These are phyloP conservation scores for Thera britannica DNA, from an alignment of 2,888 invertebrate species.

Conservation along the genomic window DNA sequence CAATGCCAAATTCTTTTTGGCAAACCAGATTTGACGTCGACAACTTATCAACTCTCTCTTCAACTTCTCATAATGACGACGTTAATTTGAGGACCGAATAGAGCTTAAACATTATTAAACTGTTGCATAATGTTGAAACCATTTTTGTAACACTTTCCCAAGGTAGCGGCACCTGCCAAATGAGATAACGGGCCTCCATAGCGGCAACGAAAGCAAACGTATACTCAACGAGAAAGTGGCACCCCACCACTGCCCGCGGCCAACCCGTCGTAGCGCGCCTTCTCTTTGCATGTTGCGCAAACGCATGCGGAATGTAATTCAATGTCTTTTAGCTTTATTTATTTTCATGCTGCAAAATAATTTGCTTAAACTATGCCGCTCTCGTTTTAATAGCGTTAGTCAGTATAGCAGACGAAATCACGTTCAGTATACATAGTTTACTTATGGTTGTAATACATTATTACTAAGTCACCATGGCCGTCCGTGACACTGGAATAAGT, in stretches of 20 bases:
- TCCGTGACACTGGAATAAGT: constrained; percentile 47
- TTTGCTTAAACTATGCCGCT: constrained; percentile 26
- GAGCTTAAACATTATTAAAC: constrained; percentile 36
- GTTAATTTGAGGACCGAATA: constrained; percentile 4
- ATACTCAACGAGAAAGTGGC: constrained; percentile 77
- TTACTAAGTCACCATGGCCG: constrained; percentile 39
- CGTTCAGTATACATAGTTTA: neutral
- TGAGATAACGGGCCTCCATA: constrained; percentile 77
- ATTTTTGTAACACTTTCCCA: constrained; percentile 80
- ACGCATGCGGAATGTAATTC: constrained; percentile 67
- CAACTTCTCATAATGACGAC: neutral
- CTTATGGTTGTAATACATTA: neutral
- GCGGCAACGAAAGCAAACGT: constrained; percentile 81
- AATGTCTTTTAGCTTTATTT: constrained; percentile 51
- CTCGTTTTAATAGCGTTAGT: constrained; percentile 40
- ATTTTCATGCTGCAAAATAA: constrained; percentile 28
- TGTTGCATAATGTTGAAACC: constrained; percentile 69
- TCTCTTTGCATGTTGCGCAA: constrained; percentile 79
- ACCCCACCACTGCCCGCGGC: constrained; percentile 51
- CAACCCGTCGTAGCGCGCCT: constrained; percentile 54
- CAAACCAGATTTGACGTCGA: constrained; percentile 2
- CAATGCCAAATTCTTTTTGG: constrained; percentile 36
- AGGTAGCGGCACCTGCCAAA: constrained; percentile 78
- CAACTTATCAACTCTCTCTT: too few relatives aligned
- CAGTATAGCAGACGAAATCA: constrained; percentile 19